Percentiles rank a stretch among this genome's conserved stretches.
Conservation (phyloP, 2,797 vertebrate species). For the Pseudochirops cupreus region DNA sequence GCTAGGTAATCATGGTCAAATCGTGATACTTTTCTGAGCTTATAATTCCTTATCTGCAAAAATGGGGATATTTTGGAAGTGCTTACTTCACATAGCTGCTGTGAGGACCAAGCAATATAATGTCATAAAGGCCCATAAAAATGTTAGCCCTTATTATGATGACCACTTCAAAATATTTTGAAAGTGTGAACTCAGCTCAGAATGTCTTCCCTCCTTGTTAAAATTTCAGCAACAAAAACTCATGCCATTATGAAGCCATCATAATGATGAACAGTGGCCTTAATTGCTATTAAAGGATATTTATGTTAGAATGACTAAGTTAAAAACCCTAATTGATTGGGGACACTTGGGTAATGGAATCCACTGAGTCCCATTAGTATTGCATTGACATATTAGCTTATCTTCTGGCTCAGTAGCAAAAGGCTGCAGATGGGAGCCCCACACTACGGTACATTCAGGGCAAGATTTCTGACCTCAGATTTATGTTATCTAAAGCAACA, state of each 20-base stretch:
- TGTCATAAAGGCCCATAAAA: not conserved
- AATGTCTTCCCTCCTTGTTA: slow-evolving; percentile 9
- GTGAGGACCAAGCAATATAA: not conserved
- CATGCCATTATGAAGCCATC: slow-evolving; percentile 59
- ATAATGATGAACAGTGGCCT: slow-evolving; percentile 65
- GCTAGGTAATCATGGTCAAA: not conserved
- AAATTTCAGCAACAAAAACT: slow-evolving; percentile 67
- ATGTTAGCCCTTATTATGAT: not conserved
- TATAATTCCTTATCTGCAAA: not conserved
- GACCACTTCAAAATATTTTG: not conserved
- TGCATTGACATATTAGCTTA: slow-evolving; percentile 74
- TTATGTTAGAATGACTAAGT: slow-evolving; percentile 79
- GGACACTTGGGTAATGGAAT: slow-evolving; percentile 72
- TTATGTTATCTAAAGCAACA: slow-evolving; percentile 77
- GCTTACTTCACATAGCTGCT: not conserved
- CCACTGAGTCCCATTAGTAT: slow-evolving; percentile 73
- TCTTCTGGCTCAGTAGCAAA: slow-evolving; percentile 63
- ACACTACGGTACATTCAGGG: slow-evolving; percentile 22
- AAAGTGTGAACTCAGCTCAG: slow-evolving; percentile 57
- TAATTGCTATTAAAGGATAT: slow-evolving; percentile 82
- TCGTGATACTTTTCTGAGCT: not conserved
- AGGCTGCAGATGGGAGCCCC: slow-evolving; percentile 47
- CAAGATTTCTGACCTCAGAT: slow-evolving; percentile 80
- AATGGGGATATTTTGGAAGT: not conserved
- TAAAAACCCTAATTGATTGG: slow-evolving; percentile 81